Percentiles rank a stretch among this genome's conserved stretches.
Conservation (phyloP, 2,797 vertebrate genomes). For the Gorsachius magnificus region DNA sequence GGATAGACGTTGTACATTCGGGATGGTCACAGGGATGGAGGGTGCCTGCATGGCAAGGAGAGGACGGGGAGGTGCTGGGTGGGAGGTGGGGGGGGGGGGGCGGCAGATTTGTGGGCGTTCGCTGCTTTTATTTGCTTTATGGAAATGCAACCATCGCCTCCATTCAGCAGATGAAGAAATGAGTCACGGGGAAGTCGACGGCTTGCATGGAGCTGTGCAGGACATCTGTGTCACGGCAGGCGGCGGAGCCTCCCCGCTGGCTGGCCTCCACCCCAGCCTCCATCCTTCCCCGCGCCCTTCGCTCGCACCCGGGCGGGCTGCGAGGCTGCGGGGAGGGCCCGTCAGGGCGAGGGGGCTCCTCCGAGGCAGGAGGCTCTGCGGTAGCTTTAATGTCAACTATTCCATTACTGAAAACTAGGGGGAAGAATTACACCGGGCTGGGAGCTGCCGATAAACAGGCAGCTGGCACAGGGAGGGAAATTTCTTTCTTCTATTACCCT, state of each 20-base stretch:
- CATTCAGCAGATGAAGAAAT: neutral
- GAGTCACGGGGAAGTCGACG: neutral
- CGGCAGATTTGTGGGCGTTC: neutral
- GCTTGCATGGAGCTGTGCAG: neutral
- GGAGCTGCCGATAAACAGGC: neutral
- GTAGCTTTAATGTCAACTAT: neutral
- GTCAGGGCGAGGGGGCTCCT: neutral
- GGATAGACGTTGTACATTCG: neutral
- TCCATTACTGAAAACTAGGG: slow-evolving; percentile 17
- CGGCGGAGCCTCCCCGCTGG: neutral
- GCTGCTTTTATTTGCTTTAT: accelerated
- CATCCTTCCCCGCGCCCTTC: neutral
- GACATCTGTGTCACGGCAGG: neutral
- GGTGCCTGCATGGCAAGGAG: neutral
- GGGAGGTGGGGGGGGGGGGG: neutral
- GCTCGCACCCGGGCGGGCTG: accelerated
- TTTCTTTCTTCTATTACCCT: neutral
- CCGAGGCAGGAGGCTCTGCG: neutral
- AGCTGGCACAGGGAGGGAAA: neutral
- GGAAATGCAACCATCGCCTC: neutral
- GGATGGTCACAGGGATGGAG: accelerated
- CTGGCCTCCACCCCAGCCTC: neutral
- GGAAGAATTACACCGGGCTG: slow-evolving; percentile 11
- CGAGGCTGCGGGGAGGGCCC: neutral
- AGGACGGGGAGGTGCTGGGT: neutral